Conservation (phyloP, 2,113 vertebrate species). For the Cranoglanis bouderius region DNA sequence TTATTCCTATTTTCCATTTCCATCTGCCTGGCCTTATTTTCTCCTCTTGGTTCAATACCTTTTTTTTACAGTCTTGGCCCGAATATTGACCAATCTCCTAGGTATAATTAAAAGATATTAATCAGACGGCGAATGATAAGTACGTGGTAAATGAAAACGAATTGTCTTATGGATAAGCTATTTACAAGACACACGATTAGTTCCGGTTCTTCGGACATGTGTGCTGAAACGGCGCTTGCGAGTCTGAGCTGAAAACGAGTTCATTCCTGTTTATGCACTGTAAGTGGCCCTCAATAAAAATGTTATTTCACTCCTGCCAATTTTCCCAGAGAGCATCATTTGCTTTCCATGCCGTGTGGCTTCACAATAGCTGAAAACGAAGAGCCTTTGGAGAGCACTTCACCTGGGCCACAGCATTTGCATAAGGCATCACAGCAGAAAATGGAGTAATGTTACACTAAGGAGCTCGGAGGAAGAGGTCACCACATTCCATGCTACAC, state of each 20-base stretch:
- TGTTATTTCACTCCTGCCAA: constrained; percentile 44
- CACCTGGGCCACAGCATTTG: neutral
- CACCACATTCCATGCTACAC: neutral
- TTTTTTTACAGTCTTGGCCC: neutral
- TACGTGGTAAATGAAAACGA: constrained; percentile 12
- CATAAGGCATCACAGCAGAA: constrained; percentile 4
- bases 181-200: constrained; percentile 5
- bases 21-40: neutral
- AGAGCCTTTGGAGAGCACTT: constrained; percentile 30
- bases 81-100: constrained; percentile 25
- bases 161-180: neutral
- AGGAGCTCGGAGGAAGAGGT: constrained; percentile 29
- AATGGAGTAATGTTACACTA: constrained; percentile 29
- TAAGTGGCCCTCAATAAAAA: constrained; percentile 37
- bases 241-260: constrained; percentile 3
- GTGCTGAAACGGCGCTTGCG: neutral
- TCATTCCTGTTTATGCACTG: constrained; percentile 30
- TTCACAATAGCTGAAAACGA: constrained; percentile 31
- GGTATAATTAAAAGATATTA: constrained; percentile 43
- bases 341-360: constrained; percentile 19
- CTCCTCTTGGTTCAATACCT: neutral
- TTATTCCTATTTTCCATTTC: neutral
- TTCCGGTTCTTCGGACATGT: neutral
- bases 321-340: constrained; percentile 37
- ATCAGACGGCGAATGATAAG: constrained; percentile 30